A percentile compares a stretch with the other conserved stretches of the same genome.
These are phyloP conservation scores for Pristionchus pacificus DNA, from an alignment of 1,140 invertebrate species.

Conservation along the genomic window DNA sequence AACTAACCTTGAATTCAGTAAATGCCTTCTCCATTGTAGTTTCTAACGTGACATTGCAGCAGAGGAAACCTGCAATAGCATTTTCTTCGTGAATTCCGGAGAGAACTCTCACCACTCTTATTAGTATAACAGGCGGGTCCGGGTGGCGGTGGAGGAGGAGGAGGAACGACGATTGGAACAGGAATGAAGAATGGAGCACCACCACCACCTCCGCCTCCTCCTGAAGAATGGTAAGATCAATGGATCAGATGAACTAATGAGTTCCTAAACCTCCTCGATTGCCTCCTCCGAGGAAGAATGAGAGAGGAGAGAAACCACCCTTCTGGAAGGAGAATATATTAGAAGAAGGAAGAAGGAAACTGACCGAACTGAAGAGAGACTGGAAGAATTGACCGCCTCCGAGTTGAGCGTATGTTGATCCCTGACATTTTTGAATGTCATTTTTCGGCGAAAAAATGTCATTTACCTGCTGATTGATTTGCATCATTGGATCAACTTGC, in stretches of 20 bases:
- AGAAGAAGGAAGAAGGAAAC: background rate
- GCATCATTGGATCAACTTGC: background rate
- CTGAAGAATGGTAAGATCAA: conserved; percentile 35
- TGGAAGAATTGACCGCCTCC: conserved; percentile 26
- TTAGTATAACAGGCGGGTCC: conserved; percentile 41
- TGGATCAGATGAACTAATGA: conserved; percentile 31
- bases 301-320: conserved; percentile 23
- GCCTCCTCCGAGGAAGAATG: conserved; percentile 18
- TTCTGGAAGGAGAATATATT: conserved; percentile 22
- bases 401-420: background rate
- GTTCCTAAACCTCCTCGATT: background rate
- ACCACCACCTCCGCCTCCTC: background rate
- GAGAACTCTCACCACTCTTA: conserved; percentile 8
- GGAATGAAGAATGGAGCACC: conserved; percentile 27
- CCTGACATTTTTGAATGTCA: background rate
- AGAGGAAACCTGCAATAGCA: conserved; percentile 27
- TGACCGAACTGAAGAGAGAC: conserved; percentile 14
- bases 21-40: conserved; percentile 29
- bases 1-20: conserved; percentile 3
- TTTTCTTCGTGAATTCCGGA: background rate
- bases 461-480: too few species aligned
- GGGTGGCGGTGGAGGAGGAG: conserved; percentile 33
- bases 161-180: conserved; percentile 35
- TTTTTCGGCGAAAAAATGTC: too few species aligned
- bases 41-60: conserved; percentile 33